phyloP scores from a whole-genome alignment of 2,113 vertebrate species.

The Cyanocitta stelleri region DNA sequence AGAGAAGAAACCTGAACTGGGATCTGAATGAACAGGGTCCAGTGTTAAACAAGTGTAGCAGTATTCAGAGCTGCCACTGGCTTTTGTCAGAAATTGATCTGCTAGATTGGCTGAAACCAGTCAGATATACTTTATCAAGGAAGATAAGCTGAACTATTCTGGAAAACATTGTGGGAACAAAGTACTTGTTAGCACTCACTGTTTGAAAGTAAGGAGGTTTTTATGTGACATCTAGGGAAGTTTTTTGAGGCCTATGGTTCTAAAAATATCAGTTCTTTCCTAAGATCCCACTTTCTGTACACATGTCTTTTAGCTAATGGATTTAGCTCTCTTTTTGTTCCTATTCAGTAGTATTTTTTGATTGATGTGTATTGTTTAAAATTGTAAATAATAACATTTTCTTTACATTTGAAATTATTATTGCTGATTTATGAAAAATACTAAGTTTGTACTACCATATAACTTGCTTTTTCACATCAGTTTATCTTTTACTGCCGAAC shows the following conservation, averaged over 20 bases:
- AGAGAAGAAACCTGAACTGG: not conserved
- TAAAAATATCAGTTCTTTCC: not conserved
- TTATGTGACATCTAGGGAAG: not conserved
- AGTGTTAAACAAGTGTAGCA: not conserved
- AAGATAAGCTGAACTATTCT: not conserved
- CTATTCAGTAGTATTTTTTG: not conserved
- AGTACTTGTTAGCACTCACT: not conserved
- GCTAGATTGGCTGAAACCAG: not conserved
- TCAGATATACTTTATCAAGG: not conserved
- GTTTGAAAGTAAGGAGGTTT: not conserved
- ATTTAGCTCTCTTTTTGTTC: not conserved
- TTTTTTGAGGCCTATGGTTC: not conserved
- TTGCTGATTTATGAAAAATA: not conserved
- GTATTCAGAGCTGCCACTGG: not conserved
- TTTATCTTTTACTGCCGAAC: not conserved
- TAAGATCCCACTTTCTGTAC: not conserved
- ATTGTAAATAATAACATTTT: not conserved
- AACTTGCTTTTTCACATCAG: not conserved
- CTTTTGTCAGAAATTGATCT: not conserved
- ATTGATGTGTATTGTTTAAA: not conserved
- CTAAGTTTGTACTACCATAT: not conserved
- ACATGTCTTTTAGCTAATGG: not conserved
- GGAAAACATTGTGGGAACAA: not conserved
- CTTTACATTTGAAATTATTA: not conserved
- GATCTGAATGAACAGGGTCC: not conserved